Conservation (phyloP, 2,113 vertebrate genomes). For the Ammodytes dubius region DNA sequence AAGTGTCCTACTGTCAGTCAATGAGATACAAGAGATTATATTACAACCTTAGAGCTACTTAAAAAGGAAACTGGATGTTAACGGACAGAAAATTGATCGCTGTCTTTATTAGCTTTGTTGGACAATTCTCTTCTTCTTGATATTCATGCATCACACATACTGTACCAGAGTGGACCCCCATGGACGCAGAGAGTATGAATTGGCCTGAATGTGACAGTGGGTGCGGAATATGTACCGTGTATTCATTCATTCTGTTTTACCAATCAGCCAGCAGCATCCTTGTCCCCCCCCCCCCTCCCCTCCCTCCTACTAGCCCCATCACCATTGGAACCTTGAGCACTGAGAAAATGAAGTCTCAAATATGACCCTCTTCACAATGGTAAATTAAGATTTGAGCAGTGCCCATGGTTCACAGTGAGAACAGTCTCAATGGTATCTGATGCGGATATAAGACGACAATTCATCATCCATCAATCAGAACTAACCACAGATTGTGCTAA, state of each 20-base stretch:
- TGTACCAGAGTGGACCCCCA: too few species aligned
- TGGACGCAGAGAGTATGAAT: too few species aligned
- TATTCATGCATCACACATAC: too few species aligned
- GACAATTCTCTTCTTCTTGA: too few species aligned
- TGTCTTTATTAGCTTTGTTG: too few species aligned
- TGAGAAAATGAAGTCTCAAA: slow-evolving; percentile 74
- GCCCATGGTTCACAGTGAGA: slow-evolving; percentile 45
- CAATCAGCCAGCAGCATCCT: slow-evolving; percentile 11
- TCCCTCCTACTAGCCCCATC: slow-evolving; percentile 6
- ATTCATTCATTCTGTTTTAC: slow-evolving; percentile 11
- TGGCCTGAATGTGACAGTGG: too few species aligned
- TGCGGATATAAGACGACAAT: slow-evolving; percentile 48
- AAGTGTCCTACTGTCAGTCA: too few species aligned
- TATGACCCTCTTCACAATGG: slow-evolving; percentile 62
- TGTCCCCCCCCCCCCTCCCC: not conserved
- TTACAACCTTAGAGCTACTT: too few species aligned
- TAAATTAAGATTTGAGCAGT: slow-evolving; percentile 62
- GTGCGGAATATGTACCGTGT: too few species aligned
- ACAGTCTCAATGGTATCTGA: slow-evolving; percentile 32
- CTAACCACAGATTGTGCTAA: slow-evolving; percentile 43
- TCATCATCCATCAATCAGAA: slow-evolving; percentile 47
- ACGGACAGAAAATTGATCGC: too few species aligned
- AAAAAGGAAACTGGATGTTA: too few species aligned
- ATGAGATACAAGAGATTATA: too few species aligned
- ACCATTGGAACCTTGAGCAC: slow-evolving; percentile 56